phyloP scores from a whole-genome alignment of 2,113 vertebrate genomes.

The Cygnus buccinator region DNA sequence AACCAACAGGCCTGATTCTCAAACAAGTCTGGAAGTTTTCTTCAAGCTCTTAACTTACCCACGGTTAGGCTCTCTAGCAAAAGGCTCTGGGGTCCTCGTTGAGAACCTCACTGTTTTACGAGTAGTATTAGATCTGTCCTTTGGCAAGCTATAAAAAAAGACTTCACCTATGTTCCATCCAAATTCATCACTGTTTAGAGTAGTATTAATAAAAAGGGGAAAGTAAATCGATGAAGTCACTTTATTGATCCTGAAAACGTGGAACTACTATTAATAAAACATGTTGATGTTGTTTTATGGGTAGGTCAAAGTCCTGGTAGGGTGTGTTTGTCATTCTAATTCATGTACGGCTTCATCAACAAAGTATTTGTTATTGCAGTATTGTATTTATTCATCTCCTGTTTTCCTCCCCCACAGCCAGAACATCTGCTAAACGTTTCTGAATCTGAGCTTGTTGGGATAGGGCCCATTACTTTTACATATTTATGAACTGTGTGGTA shows the following conservation, averaged over 20 bases:
- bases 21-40: not conserved
- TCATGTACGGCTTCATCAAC: slow-evolving; percentile 53
- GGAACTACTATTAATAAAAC: slow-evolving; percentile 60
- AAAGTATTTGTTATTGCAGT: slow-evolving; percentile 60
- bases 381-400: slow-evolving; percentile 59
- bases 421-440: slow-evolving; percentile 69
- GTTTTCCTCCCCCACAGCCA: slow-evolving; percentile 58
- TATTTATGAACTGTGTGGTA: slow-evolving; percentile 69
- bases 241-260: slow-evolving; percentile 38
- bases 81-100: not conserved
- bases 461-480: slow-evolving; percentile 46
- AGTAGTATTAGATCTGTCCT: not conserved
- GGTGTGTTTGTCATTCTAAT: slow-evolving; percentile 45
- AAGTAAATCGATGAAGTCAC: slow-evolving; percentile 35
- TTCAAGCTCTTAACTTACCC: not conserved
- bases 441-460: slow-evolving; percentile 53
- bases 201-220: slow-evolving; percentile 31
- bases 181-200: slow-evolving; percentile 8
- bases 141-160: not conserved
- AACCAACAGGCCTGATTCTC: not conserved
- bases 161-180: not conserved
- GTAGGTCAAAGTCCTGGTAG: slow-evolving; percentile 35
- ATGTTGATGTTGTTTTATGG: slow-evolving; percentile 18
- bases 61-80: not conserved
- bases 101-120: not conserved